Evolutionary conservation across 1,140 invertebrate species (phyloP).

Genomic region (Drosophila nasuta): DNA sequence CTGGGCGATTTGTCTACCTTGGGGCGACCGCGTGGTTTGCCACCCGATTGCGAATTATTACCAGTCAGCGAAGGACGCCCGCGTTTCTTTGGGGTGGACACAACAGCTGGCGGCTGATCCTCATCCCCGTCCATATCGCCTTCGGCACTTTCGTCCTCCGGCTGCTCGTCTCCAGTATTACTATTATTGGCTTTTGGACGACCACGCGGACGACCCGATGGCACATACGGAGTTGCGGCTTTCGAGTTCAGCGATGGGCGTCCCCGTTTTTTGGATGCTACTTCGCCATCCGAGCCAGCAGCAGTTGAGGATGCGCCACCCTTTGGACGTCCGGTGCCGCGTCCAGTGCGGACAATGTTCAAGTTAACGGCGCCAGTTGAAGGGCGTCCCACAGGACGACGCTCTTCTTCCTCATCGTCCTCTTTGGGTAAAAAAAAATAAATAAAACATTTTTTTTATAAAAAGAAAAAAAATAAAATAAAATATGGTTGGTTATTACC

Average conservation of each 20-base stretch:
- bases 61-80: constrained; percentile 44
- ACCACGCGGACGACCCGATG: constrained; percentile 39
- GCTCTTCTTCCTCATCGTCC: constrained; percentile 55
- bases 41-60: neutral
- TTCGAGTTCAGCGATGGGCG: constrained; percentile 36
- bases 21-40: constrained; percentile 49
- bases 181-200: constrained; percentile 31
- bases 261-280: constrained; percentile 64
- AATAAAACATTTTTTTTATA: neutral
- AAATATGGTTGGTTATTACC: constrained; percentile 15
- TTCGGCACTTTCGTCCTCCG: constrained; percentile 17
- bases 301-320: constrained; percentile 22
- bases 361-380: constrained; percentile 67
- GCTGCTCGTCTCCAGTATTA: constrained; percentile 3
- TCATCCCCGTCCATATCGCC: neutral
- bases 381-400: constrained; percentile 64
- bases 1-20: constrained; percentile 8
- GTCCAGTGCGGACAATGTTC: constrained; percentile 68
- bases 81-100: constrained; percentile 61
- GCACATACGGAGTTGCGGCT: constrained; percentile 21
- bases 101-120: constrained; percentile 2
- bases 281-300: constrained; percentile 47
- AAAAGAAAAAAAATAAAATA: neutral
- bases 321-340: constrained; percentile 71
- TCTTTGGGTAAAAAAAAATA: neutral